Evolutionary conservation across 2,113 vertebrate genomes (phyloP).

Genomic region (Opisthocomus hoazin): DNA sequence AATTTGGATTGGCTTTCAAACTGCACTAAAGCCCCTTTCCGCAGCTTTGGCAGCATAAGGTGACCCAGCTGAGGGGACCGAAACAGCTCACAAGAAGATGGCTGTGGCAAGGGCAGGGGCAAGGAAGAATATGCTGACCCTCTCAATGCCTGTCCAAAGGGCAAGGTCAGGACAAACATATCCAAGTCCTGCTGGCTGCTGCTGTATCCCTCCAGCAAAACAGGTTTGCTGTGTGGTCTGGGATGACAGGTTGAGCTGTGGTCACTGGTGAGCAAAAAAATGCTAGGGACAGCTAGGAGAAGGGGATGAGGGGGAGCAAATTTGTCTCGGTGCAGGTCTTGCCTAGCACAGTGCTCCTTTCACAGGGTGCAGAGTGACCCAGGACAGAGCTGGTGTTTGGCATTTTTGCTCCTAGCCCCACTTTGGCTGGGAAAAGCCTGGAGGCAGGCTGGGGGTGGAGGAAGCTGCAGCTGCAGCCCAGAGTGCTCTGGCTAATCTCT

Average conservation of each 20-base stretch:
- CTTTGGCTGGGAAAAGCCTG: not conserved
- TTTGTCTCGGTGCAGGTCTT: too few species aligned
- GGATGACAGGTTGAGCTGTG: not conserved
- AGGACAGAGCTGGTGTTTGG: not conserved
- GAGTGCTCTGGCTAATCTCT: conserved; percentile 19
- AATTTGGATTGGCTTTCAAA: conserved; percentile 13
- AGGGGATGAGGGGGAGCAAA: not conserved
- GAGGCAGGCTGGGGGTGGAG: not conserved
- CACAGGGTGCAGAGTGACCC: not conserved
- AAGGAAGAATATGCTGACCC: not conserved
- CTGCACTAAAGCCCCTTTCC: not conserved
- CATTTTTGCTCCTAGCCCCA: not conserved
- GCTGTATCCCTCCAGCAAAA: not conserved
- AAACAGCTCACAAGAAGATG: not conserved
- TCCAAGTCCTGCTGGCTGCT: not conserved
- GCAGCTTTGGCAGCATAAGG: not conserved
- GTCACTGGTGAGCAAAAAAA: not conserved
- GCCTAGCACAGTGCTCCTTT: not conserved
- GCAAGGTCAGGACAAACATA: not conserved
- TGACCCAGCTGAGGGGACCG: not conserved
- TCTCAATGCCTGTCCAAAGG: not conserved
- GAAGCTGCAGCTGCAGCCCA: not conserved
- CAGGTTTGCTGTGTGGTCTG: not conserved
- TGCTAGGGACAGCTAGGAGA: not conserved
- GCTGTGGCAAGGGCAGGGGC: not conserved